Percentiles rank a stretch among this genome's conserved stretches.
Evolutionary conservation across 2,797 vertebrate species (phyloP).

Genomic region (Pristis pectinata): DNA sequence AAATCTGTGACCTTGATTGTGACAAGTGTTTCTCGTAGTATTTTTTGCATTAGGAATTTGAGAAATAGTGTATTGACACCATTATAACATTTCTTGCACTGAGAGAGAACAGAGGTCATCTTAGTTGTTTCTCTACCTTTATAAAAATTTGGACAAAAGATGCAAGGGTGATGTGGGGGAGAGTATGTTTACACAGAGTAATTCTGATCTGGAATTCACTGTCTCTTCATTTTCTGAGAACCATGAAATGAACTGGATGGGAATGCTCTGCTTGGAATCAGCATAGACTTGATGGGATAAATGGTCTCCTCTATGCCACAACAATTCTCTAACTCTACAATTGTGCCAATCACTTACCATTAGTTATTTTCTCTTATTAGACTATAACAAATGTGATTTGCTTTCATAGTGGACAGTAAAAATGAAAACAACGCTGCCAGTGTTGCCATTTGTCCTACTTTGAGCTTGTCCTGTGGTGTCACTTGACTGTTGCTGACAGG

Average conservation of each 20-base stretch:
- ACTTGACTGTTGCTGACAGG: background rate
- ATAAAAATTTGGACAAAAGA: no score
- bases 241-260: no score
- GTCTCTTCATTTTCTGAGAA: no score
- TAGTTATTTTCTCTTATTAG: background rate
- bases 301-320: no score
- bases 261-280: no score
- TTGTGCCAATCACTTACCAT: background rate
- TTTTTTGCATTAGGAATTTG: background rate
- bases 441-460: background rate
- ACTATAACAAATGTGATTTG: background rate
- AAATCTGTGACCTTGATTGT: background rate
- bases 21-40: background rate
- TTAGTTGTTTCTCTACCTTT: background rate
- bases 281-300: no score
- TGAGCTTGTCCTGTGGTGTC: background rate
- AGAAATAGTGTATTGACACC: background rate
- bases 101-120: background rate
- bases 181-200: no score
- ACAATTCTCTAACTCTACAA: no score
- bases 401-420: background rate
- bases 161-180: no score
- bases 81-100: background rate
- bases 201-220: no score
- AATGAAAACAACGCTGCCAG: background rate